phyloP scores from a whole-genome alignment of 2,797 vertebrate species.

The Galagoides demidoff region DNA sequence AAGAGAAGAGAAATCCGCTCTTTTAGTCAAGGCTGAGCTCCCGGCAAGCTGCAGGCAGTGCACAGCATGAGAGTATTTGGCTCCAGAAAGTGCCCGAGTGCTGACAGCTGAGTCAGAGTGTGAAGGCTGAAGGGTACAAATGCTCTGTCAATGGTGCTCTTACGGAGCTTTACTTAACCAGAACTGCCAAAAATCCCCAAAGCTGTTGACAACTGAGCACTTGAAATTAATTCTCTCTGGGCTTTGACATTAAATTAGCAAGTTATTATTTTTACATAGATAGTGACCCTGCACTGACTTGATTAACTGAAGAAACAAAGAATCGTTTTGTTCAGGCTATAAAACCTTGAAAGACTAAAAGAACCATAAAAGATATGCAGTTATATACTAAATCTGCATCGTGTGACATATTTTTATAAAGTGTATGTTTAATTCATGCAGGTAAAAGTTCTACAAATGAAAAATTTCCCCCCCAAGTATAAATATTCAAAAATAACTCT shows the following conservation, averaged over 20 bases:
- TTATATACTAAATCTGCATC: background rate
- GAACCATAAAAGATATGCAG: background rate
- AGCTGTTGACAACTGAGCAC: conserved; percentile 76
- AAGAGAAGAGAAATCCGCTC: conserved; percentile 94
- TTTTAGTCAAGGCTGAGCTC: conserved; percentile 97
- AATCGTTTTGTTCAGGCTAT: background rate
- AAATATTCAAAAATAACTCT: conserved; percentile 25
- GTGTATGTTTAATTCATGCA: background rate
- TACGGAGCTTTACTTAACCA: conserved; percentile 87
- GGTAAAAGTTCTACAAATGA: background rate
- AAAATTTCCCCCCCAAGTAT: background rate
- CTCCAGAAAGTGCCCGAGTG: conserved; percentile 93
- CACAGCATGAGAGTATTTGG: conserved; percentile 93
- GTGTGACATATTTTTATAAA: background rate
- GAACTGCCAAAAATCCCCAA: conserved; percentile 87
- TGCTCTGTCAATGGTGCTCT: conserved; percentile 89
- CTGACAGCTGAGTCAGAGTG: conserved; percentile 94
- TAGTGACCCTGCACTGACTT: background rate
- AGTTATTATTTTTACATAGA: conserved; percentile 37
- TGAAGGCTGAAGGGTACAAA: conserved; percentile 92
- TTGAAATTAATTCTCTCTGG: conserved; percentile 55
- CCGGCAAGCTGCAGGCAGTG: conserved; percentile 95
- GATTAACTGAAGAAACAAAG: background rate
- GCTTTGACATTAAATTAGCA: conserved; percentile 40
- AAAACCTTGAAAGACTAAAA: conserved; percentile 19